Evolutionary conservation across 1,140 invertebrate species (phyloP).

Genomic region (Drosophila dunni): DNA sequence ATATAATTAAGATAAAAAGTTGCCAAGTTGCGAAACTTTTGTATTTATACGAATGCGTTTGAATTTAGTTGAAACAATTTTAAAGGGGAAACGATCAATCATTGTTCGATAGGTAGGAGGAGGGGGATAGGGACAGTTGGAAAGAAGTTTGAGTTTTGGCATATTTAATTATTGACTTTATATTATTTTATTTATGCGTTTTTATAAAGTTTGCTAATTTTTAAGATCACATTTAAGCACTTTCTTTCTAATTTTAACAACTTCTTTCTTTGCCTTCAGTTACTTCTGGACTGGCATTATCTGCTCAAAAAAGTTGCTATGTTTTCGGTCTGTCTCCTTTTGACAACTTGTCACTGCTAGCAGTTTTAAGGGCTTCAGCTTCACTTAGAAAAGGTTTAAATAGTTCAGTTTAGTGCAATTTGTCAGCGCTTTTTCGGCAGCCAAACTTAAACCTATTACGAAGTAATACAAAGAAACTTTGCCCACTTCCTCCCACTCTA

Average conservation of each 20-base stretch:
- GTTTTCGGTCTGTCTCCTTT: not conserved
- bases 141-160: not conserved
- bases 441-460: not conserved
- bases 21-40: not conserved
- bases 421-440: not conserved
- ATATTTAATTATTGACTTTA: no score
- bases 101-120: not conserved
- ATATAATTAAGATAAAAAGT: not conserved
- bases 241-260: no score
- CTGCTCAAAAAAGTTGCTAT: not conserved
- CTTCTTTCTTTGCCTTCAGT: not conserved
- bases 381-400: conserved; percentile 2
- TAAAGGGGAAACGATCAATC: not conserved
- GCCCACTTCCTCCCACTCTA: not conserved
- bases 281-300: not conserved
- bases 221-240: no score
- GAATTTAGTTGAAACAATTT: not conserved
- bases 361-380: not conserved
- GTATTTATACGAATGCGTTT: not conserved
- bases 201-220: no score
- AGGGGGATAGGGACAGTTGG: not conserved
- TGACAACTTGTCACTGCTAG: conserved; percentile 6
- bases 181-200: no score
- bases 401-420: not conserved
- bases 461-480: not conserved